Evolutionary conservation across 1,140 invertebrate genomes (phyloP), one percentile per base, ranked within the genome.

Genomic region (Lerema accius): DNA sequence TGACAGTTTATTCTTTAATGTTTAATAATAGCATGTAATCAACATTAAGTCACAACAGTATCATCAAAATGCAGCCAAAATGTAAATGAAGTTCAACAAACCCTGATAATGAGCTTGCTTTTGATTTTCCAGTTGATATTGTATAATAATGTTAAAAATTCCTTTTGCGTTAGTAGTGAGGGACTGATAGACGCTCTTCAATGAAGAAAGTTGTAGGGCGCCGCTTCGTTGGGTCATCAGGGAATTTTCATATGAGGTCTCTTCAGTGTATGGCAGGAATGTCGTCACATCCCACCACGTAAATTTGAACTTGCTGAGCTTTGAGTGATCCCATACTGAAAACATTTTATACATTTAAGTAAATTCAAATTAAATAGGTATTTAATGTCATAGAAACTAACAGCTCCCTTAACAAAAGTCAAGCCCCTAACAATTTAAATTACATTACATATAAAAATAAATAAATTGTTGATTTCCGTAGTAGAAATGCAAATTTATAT

Each of bases 271-370:
- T 0, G 96, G 94, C 46, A 94, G 76, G 89, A 96, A 95, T 1
- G 97, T 97, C 3, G 97, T 98, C 1, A 94, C 94, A 85, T 99
- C 96, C 92, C 94, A 96, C 96, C 97, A 98, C 4, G 95, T 93
- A 90, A 97, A 98, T 73, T 96, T 97, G 68, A 95, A 98, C 70
- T 95, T 94, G 71, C 95, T 95, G 14, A 96, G 87, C 78, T 96
- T 97, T 3, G 92, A 93, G 63, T 97, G 95, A 77, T 98, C 96
- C 97, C 97, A 99, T 66, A 98, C 96, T 97, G 73, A 59, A 93
- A 92, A 50, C 63, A 73, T 45, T 26, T 32, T 23, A 23, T 23
- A 23, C 19, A 2, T 3, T 3, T 23, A 23, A 23, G 19, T 23
- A 23, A n/a, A n/a, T n/a, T n/a, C n/a, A n/a, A n/a, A n/a, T n/a